phyloP scores from a whole-genome alignment of 2,888 invertebrate species.

The Leucophenga montana region DNA sequence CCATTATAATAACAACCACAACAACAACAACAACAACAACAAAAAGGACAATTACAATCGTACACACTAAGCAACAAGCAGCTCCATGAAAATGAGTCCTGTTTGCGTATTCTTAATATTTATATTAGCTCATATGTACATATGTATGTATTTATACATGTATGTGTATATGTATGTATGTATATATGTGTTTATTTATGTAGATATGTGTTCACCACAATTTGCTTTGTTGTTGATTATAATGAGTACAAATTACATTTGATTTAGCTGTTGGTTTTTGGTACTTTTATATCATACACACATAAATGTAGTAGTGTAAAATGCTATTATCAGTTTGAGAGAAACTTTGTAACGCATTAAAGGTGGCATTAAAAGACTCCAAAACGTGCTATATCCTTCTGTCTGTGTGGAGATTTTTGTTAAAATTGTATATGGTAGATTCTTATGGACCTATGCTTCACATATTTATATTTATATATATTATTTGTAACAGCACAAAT shows the following conservation, averaged over 20 bases:
- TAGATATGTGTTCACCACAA: not conserved
- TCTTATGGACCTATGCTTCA: no score
- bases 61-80: not conserved
- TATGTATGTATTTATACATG: slow-evolving; percentile 11
- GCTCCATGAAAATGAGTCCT: slow-evolving; percentile 7
- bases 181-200: not conserved
- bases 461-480: no score
- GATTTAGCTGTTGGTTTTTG: slow-evolving; percentile 40
- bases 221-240: slow-evolving; percentile 41
- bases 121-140: no score
- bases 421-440: no score
- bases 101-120: not conserved
- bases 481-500: no score
- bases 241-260: slow-evolving; percentile 55
- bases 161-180: slow-evolving; percentile 22
- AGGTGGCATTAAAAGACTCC: no score
- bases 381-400: no score
- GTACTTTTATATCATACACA: no score
- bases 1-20: slow-evolving; percentile 27
- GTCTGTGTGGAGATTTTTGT: no score
- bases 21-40: slow-evolving; percentile 19
- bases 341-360: no score
- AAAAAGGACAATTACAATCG: not conserved
- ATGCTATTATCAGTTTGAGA: no score
- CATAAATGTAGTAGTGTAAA: no score